phyloP scores from a whole-genome alignment of 2,888 invertebrate species.

The Entomobrya multifasciata region DNA sequence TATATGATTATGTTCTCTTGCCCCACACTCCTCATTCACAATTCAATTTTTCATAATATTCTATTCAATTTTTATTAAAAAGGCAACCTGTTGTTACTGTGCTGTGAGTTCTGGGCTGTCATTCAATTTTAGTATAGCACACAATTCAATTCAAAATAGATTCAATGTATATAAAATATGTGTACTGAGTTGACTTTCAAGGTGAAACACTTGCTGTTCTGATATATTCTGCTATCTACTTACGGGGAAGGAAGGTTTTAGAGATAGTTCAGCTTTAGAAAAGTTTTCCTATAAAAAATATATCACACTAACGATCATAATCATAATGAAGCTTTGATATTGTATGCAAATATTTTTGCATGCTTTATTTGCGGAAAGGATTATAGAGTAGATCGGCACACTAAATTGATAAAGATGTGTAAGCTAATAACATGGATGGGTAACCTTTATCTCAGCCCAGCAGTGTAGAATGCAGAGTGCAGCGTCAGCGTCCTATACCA shows the following conservation, averaged over 20 bases:
- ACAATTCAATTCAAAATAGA: slow-evolving; percentile 25
- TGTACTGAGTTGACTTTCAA: slow-evolving; percentile 13
- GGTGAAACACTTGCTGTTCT: slow-evolving; percentile 32
- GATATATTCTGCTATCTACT: not conserved
- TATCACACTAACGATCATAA: too few species aligned
- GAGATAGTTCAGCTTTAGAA: too few species aligned
- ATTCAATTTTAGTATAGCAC: slow-evolving; percentile 25
- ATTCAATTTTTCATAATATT: slow-evolving; percentile 28
- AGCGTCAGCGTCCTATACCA: not conserved
- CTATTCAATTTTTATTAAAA: slow-evolving; percentile 6
- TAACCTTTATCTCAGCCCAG: slow-evolving; percentile 22
- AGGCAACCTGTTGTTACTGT: slow-evolving; percentile 16
- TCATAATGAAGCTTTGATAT: not conserved
- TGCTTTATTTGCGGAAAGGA: slow-evolving; percentile 28
- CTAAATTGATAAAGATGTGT: too few species aligned
- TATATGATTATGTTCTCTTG: slow-evolving; percentile 1
- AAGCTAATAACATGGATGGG: not conserved
- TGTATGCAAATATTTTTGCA: not conserved
- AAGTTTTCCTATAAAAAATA: too few species aligned
- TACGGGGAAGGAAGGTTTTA: too few species aligned
- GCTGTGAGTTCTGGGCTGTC: too few species aligned
- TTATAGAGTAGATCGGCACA: too few species aligned
- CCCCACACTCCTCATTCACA: not conserved
- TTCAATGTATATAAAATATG: too few species aligned
- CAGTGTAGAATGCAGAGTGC: too few species aligned